Percentiles rank a stretch among this genome's conserved stretches.
Conservation (phyloP, 1,140 invertebrate species). For the Coenobita brevimanus region DNA sequence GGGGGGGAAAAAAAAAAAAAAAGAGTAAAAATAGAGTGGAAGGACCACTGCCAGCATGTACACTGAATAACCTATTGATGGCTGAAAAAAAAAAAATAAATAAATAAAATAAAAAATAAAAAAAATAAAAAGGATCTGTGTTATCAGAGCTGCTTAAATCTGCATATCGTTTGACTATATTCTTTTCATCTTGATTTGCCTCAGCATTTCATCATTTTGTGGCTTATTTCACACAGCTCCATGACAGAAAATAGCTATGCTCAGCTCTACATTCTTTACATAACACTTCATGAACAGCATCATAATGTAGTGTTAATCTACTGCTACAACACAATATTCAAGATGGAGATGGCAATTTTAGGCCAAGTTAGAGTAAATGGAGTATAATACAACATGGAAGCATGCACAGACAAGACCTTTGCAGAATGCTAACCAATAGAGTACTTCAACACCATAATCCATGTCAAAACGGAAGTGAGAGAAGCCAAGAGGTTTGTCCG, state of each 20-base stretch:
- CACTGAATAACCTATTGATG: neutral
- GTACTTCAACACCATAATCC: conserved; percentile 83
- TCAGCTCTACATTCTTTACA: neutral
- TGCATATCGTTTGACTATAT: neutral
- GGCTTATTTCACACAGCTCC: no score
- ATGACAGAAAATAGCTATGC: no score
- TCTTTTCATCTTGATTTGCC: no score
- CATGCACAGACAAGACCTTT: no score
- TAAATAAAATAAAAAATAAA: neutral
- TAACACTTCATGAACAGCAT: no score
- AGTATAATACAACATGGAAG: no score
- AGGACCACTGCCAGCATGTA: no score
- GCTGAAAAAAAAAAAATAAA: neutral
- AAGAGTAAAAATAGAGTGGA: neutral
- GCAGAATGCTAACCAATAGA: conserved; percentile 80
- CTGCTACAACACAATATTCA: no score
- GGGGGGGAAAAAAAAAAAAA: neutral
- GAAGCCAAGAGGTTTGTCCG: conserved; percentile 79
- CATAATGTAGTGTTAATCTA: no score
- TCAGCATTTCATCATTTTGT: no score
- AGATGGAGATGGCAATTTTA: no score
- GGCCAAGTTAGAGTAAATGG: no score
- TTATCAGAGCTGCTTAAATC: neutral
- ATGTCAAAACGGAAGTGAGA: conserved; percentile 88
- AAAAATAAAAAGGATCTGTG: neutral